Conservation (phyloP, 2,888 invertebrate genomes). For the Falcaria lacertinaria region DNA sequence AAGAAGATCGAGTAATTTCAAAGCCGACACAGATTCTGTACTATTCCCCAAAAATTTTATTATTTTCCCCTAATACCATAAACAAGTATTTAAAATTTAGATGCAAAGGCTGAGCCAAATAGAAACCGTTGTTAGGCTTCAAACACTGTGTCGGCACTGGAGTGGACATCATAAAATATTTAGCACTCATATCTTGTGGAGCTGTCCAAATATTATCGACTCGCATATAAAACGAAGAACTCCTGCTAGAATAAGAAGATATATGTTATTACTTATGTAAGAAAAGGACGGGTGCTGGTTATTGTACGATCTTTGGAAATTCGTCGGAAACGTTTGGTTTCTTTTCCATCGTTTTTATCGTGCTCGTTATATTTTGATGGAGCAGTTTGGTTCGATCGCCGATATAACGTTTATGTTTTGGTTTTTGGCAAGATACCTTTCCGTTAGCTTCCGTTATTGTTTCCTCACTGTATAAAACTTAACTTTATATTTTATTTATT, state of each 20-base stretch:
- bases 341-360: slow-evolving; percentile 78
- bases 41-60: no score
- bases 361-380: slow-evolving; percentile 78
- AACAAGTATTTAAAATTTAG: no score
- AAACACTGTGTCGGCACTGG: slow-evolving; percentile 47
- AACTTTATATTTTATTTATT: no score
- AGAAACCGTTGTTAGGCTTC: slow-evolving; percentile 23
- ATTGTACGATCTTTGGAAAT: slow-evolving; percentile 75
- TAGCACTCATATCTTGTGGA: slow-evolving; percentile 69
- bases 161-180: slow-evolving; percentile 76
- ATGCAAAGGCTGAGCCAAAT: slow-evolving; percentile 5
- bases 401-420: slow-evolving; percentile 77
- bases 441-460: slow-evolving; percentile 35
- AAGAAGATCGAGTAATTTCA: slow-evolving; percentile 46
- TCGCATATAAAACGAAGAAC: slow-evolving; percentile 69
- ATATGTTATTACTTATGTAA: slow-evolving; percentile 41
- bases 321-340: slow-evolving; percentile 73
- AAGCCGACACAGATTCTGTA: no score
- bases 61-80: no score
- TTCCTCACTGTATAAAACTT: slow-evolving; percentile 40
- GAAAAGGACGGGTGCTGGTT: slow-evolving; percentile 55
- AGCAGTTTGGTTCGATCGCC: slow-evolving; percentile 70
- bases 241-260: slow-evolving; percentile 55
- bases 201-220: slow-evolving; percentile 75
- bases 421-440: slow-evolving; percentile 54